Conservation (phyloP, 2,113 vertebrate genomes). For the Zosterops borbonicus region DNA sequence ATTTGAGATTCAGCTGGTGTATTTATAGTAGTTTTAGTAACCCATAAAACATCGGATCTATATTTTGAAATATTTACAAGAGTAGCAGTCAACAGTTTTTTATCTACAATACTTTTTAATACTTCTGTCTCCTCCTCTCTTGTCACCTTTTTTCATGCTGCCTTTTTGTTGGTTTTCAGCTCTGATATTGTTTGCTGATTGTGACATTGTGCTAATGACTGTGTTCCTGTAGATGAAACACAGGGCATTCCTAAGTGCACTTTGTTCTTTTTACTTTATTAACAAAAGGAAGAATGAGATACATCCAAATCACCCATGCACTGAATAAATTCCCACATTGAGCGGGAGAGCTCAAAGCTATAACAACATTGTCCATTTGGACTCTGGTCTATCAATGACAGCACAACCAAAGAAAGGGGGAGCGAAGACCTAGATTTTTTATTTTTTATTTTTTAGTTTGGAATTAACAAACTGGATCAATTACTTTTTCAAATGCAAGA, state of each 20-base stretch:
- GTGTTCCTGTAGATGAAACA: constrained; percentile 1
- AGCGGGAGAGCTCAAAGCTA: not conserved
- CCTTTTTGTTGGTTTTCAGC: not conserved
- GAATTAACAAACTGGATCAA: not conserved
- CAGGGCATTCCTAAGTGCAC: not conserved
- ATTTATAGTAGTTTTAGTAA: constrained; percentile 69
- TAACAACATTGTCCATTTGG: not conserved
- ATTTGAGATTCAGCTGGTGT: constrained; percentile 62
- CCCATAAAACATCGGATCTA: constrained; percentile 3
- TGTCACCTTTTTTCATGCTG: not conserved
- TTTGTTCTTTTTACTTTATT: not conserved
- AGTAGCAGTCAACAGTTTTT: constrained; percentile 43
- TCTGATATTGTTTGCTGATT: not conserved
- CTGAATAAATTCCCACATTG: not conserved
- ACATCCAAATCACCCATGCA: not conserved
- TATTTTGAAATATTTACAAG: constrained; percentile 44
- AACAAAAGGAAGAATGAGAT: not conserved
- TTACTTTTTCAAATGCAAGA: not conserved
- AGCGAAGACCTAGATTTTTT: accelerated
- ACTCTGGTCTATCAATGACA: not conserved
- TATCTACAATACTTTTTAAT: constrained; percentile 32
- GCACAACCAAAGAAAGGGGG: not conserved
- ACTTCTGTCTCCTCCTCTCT: not conserved
- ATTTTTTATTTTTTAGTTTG: not conserved
- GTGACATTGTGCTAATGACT: not conserved